Base-by-base conservation (phyloP, 1,140 invertebrate genomes). In the Belonocnema kinseyi region DNA sequence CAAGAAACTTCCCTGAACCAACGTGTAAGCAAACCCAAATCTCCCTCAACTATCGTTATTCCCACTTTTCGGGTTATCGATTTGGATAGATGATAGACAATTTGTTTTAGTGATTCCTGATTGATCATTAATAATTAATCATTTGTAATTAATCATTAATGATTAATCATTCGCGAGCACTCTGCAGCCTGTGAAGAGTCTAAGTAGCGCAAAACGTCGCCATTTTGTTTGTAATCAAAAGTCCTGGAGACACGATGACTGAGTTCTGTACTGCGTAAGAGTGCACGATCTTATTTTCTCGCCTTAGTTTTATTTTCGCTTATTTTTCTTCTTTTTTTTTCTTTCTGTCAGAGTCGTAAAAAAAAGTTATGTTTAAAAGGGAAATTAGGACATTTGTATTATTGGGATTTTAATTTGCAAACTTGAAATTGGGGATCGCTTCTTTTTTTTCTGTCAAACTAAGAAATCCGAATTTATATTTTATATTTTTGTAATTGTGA, bases 1-100 rank as follows among this genome's bases (percentile, higher is more conserved):
- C 94, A 95, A 91, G 95, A 96, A 92, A 95, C 95, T 66, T 94
- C 95, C 76, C 92, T 96, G 88, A 95, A 90, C 88, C 89, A 90
- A 86, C 88, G 90, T 86, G 90, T 91, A 91, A 91, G 90, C 90
- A 90, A 91, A 85, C 80, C 82, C 84, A 90, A 90, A 88, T 88
- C 88, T 90, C 87, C 85, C 83, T 89, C 83, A 87, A 83, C 83
- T 82, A 89, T 85, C 85, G 88, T 85, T 80, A 88, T 89, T 88
- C 86, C 89, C 85, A 90, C 89, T 75, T 91, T 89, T 84, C 89
- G 87, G 88, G 82, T 85, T 83, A 84, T 91, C 80, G 86, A 91
- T 83, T 88, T 80, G 80, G 84, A 90, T 51, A 86, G 85, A 89
- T 90, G 89, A 86, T 46, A 10, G 89, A 86, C 11, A 0, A 46